Conservation (phyloP, 1,140 invertebrate genomes). For the Paraescarpia echinospica region DNA sequence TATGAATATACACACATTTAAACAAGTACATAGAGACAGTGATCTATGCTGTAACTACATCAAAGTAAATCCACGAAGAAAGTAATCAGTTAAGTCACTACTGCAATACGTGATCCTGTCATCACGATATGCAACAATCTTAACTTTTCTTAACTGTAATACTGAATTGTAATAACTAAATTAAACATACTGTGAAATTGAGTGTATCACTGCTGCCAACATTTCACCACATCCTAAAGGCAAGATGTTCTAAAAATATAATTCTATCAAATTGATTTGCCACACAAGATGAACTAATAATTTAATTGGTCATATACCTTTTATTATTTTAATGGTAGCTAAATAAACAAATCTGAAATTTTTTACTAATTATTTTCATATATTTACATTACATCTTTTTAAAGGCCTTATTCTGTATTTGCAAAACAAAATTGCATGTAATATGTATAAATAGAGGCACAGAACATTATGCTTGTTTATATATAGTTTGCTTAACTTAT, state of each 20-base stretch:
- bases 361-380: neutral
- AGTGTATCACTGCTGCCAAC: neutral
- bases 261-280: no score
- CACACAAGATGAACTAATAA: no score
- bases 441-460: no score
- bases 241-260: no score
- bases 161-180: constrained; percentile 2
- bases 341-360: neutral
- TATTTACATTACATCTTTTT: neutral
- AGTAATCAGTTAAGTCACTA: neutral
- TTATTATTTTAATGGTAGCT: no score
- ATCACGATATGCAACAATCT: constrained; percentile 7
- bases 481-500: no score
- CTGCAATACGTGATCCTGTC: neutral
- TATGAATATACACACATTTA: constrained; percentile 12
- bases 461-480: no score
- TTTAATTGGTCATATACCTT: no score
- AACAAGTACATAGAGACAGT: neutral
- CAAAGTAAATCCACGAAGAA: neutral
- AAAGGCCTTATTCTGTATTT: no score
- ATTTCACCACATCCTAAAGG: neutral
- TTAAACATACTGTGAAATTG: neutral
- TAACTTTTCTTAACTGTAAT: neutral
- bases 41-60: neutral
- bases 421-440: no score